These are phyloP conservation scores for Mythimna loreyi DNA, from an alignment of 2,888 invertebrate species.

Conservation along the genomic window DNA sequence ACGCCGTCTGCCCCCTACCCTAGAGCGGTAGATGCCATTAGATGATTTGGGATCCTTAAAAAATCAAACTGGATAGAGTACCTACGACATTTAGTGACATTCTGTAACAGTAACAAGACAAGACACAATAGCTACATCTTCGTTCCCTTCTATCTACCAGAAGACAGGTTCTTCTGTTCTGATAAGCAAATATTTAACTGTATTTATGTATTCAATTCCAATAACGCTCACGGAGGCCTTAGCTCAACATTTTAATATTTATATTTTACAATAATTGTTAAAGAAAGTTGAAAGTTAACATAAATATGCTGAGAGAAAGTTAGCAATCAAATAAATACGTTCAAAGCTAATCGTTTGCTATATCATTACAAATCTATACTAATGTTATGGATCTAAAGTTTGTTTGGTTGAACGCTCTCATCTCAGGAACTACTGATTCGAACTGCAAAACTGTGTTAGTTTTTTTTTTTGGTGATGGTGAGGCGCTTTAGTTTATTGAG, in stretches of 20 bases:
- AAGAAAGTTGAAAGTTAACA: constrained; percentile 64
- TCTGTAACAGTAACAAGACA: neutral
- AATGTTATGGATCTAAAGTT: too few species aligned
- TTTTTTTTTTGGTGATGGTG: too few species aligned
- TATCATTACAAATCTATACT: constrained; percentile 37
- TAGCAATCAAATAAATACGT: constrained; percentile 42
- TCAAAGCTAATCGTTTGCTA: constrained; percentile 26
- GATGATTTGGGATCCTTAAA: too few species aligned
- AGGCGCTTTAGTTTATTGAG: too few species aligned
- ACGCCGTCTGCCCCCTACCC: too few species aligned
- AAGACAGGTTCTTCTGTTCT: too few species aligned
- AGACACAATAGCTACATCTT: too few species aligned
- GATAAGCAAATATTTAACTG: neutral
- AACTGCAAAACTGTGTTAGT: too few species aligned
- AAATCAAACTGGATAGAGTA: neutral
- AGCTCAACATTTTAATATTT: constrained; percentile 49
- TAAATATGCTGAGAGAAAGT: constrained; percentile 54
- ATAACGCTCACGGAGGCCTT: constrained; percentile 21
- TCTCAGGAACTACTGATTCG: too few species aligned
- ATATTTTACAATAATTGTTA: constrained; percentile 47
- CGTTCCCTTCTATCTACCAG: neutral
- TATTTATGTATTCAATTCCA: neutral
- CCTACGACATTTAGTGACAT: neutral
- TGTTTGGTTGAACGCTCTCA: too few species aligned
- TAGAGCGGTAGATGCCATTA: too few species aligned